Percentiles rank a stretch among this genome's conserved stretches.
These are phyloP conservation scores for Drosophila persimilis DNA, from an alignment of 1,140 invertebrate species.

Conservation along the genomic window DNA sequence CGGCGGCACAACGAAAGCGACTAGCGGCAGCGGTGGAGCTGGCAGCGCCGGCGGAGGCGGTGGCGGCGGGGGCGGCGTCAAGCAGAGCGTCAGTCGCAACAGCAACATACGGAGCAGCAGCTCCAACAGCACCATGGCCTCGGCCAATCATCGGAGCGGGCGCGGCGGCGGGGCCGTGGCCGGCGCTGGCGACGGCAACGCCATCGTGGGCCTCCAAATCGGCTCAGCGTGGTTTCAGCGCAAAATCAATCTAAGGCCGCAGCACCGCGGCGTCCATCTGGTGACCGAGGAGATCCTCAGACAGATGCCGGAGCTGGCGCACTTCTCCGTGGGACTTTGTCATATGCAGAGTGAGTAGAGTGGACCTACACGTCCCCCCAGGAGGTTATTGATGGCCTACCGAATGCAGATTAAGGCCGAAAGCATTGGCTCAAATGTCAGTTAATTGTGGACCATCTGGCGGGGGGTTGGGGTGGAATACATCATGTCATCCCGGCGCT, in stretches of 20 bases:
- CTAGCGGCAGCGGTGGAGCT: slow-evolving; percentile 79
- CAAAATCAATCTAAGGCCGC: slow-evolving; percentile 96
- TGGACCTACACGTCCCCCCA: neutral
- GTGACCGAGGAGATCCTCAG: slow-evolving; percentile 97
- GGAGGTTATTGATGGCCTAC: neutral
- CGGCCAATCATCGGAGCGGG: slow-evolving; percentile 84
- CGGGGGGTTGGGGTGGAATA: neutral
- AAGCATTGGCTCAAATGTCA: slow-evolving; percentile 22
- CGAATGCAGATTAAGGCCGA: slow-evolving; percentile 4
- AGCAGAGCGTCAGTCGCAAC: slow-evolving; percentile 80
- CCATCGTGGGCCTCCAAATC: slow-evolving; percentile 88
- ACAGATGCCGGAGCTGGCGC: slow-evolving; percentile 95
- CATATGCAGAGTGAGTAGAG: slow-evolving; percentile 95
- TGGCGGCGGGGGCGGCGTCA: slow-evolving; percentile 64
- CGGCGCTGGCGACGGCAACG: slow-evolving; percentile 84
- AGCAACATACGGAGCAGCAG: slow-evolving; percentile 83
- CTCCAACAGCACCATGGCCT: slow-evolving; percentile 83
- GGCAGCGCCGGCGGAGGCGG: slow-evolving; percentile 76
- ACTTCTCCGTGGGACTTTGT: slow-evolving; percentile 96
- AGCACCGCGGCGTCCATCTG: slow-evolving; percentile 96
- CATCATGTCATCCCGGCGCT: slow-evolving; percentile 14
- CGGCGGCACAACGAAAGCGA: slow-evolving; percentile 78
- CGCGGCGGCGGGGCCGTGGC: slow-evolving; percentile 85
- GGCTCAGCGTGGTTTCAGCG: slow-evolving; percentile 98
- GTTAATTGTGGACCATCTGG: slow-evolving; percentile 36